A percentile compares a stretch with the other conserved stretches of the same genome.
These are phyloP conservation scores for Microplitis deprimator DNA, from an alignment of 2,888 invertebrate species.

Conservation along the genomic window DNA sequence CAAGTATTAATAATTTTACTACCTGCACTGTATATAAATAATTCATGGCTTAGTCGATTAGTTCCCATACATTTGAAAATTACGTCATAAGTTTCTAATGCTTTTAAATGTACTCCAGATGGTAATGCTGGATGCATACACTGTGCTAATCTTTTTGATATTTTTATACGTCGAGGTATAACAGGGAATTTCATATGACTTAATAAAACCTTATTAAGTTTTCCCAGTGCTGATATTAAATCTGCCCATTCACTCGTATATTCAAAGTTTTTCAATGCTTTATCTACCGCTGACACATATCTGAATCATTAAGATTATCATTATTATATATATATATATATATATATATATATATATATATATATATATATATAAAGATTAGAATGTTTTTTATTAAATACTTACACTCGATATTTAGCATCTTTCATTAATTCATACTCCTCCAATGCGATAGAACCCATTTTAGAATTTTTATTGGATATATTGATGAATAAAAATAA, in stretches of 20 bases:
- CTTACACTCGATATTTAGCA: conserved; percentile 84
- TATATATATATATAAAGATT: conserved; percentile 6
- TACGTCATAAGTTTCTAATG: conserved; percentile 91
- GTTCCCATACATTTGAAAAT: conserved; percentile 92
- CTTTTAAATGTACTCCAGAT: conserved; percentile 92
- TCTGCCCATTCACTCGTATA: conserved; percentile 97
- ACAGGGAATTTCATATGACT: conserved; percentile 87
- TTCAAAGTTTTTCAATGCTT: conserved; percentile 91
- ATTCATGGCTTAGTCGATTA: conserved; percentile 83
- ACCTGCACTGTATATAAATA: conserved; percentile 87
- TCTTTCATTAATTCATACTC: conserved; percentile 87
- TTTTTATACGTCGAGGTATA: conserved; percentile 88
- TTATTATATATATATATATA: conserved; percentile 3
- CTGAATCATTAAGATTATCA: conserved; percentile 56
- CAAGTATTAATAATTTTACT: conserved; percentile 47
- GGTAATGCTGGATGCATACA: conserved; percentile 95
- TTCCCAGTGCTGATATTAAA: conserved; percentile 89
- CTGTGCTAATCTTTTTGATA: conserved; percentile 91
- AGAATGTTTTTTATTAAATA: conserved; percentile 45
- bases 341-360: conserved; percentile 6
- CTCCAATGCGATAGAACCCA: conserved; percentile 78
- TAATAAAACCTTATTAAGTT: conserved; percentile 88
- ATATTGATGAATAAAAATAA: background rate
- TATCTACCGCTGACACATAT: conserved; percentile 86
- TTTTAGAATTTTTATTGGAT: conserved; percentile 47